Base-by-base conservation (phyloP, 2,797 vertebrate species). In the Spinibarbus caldwelli region DNA sequence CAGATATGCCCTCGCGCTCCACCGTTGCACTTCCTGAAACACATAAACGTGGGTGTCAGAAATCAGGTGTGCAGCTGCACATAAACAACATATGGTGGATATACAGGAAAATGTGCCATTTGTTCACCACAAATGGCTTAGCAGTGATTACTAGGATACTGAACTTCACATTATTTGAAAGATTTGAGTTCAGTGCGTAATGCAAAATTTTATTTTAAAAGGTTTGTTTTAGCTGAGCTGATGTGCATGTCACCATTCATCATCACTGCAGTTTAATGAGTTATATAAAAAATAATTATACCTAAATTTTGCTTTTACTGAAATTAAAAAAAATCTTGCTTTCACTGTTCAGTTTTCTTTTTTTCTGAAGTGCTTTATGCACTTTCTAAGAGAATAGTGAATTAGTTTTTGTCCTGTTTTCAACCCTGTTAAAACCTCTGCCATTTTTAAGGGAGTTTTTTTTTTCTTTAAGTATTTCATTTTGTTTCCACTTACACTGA, bases 1-100 rank as follows among this genome's bases (percentile, higher is more conserved):
- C 94, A 0, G 97, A 95, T 83, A 99, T 90, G 0, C 98, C 97
- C 93, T 99, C 98, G 3, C 98, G 95, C 8, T 99, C 98, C 87
- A 99, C 98, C 0, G 95, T 96, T 64, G 97, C 95, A 34, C 95
- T 98, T 68, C 98, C 98, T 99, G 91, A 36, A 91, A 2, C 14
- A 71, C 15, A 47, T 6, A 67, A 21, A 80, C 5, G 52, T 79
- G 36, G 26, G 31, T 62, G 36, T 72, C n/a, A 78, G 17, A 80
- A 59, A 66, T 23, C 64, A 70, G 62, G 57, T 54, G 36, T 52
- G 26, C 36, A 12, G 68, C 36, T n/a, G n/a, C 26, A 43, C 17
- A 78, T 64, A 71, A 79, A 62, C 47, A n/a, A 52, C 9, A 43
- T 59, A 41, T 57, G 12, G 6, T 38, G 31, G 31, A 57, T 54